Evolutionary conservation across 2,888 invertebrate species (phyloP), one percentile per base, ranked within the genome.

Genomic region (Campaea margaritaria): DNA sequence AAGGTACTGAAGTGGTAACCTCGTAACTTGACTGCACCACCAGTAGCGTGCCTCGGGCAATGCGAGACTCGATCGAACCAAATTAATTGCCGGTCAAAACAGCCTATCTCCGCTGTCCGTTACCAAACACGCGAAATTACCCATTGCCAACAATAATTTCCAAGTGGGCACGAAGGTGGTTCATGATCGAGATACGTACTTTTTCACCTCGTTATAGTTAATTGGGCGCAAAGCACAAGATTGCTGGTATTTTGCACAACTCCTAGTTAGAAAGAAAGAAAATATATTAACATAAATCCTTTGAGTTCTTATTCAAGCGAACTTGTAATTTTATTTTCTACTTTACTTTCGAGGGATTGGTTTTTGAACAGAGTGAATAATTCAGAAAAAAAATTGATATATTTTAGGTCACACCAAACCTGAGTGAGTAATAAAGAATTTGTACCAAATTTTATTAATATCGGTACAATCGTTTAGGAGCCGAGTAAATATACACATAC

Each of bases 1-100:
- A 46, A 21, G 13, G 49, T 39, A 13, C 2, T 11, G 28, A 14
- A 49, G n/a, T 13, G 12, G 50, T 50, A 52, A 63, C n/a, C 2
- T 21, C 46, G 31, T 9, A 31, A 0, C 9, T 7, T 21, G 34
- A 52, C 50, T 50, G 53, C 59, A 58, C 54, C 39, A 48, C 56
- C 50, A 50, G 53, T 66, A 51, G 68, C 62, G 67, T 67, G 69
- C 66, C 68, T 41, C 52, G 51, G 55, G 61, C 60, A 65, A 58
- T 67, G 49, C 69, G 68, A 67, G 68, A 62, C 43, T 59, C 62
- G 59, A 62, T 53, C 58, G 58, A 65, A 70, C 70, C 65, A 74
- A 81, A 82, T 82, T 76, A 81, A 83, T 79, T 72, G 65, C 73
- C 72, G 64, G 73, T 81, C 81, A 79, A 62, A 74, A 68, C 71